Evolutionary conservation across 2,888 invertebrate genomes (phyloP).

Genomic region (Endotricha flammealis): DNA sequence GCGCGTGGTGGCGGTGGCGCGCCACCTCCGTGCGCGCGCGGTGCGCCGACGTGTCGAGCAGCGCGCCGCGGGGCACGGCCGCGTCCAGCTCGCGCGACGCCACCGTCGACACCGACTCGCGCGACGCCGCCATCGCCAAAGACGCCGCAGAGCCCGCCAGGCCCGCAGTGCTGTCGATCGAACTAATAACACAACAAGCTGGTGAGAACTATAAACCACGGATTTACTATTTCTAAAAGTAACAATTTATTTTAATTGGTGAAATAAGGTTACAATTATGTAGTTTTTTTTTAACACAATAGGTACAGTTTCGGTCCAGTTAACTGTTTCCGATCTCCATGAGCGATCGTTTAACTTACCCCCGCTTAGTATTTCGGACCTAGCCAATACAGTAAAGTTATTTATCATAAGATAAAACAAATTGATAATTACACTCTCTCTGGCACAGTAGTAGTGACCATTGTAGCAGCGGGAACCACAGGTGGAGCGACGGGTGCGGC

Average conservation of each 20-base stretch:
- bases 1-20: constrained; percentile 72
- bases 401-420: neutral
- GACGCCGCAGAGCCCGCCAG: constrained; percentile 19
- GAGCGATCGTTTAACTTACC: no score
- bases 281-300: no score
- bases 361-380: no score
- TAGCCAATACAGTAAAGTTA: no score
- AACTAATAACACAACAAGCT: no score
- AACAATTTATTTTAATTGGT: no score
- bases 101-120: constrained; percentile 25
- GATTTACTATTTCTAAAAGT: no score
- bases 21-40: constrained; percentile 88
- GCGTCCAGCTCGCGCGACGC: constrained; percentile 86
- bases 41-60: constrained; percentile 92
- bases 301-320: no score
- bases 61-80: constrained; percentile 87
- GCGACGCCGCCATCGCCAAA: constrained; percentile 27
- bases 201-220: no score
- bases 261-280: no score
- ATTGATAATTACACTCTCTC: constrained; percentile 14
- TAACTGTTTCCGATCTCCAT: no score
- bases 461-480: constrained; percentile 16
- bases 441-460: constrained; percentile 26
- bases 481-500: constrained; percentile 13
- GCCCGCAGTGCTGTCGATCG: constrained; percentile 6